These are phyloP conservation scores for Psylliodes chrysocephalus DNA, from an alignment of 2,888 invertebrate genomes.

Conservation along the genomic window DNA sequence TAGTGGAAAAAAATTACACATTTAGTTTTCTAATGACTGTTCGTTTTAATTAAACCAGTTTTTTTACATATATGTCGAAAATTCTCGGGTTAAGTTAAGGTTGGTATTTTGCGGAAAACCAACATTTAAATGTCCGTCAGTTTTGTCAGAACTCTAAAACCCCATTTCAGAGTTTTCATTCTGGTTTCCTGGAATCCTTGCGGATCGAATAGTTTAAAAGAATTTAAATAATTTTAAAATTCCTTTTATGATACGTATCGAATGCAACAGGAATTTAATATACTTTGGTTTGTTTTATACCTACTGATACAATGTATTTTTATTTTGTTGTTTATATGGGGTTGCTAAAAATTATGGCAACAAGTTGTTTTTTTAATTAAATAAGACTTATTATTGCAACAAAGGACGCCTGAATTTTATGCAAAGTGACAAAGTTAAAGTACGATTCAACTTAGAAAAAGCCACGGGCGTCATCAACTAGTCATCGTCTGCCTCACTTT, in stretches of 20 bases:
- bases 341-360: too few species aligned
- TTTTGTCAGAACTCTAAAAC: not conserved
- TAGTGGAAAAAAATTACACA: too few species aligned
- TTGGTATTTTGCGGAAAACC: not conserved
- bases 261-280: conserved; percentile 22
- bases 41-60: conserved; percentile 6
- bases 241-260: conserved; percentile 9
- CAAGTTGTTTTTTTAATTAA: too few species aligned
- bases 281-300: too few species aligned
- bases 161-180: conserved; percentile 12
- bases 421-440: too few species aligned
- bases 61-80: conserved; percentile 13
- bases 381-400: too few species aligned
- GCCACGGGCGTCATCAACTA: too few species aligned
- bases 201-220: conserved; percentile 1
- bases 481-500: too few species aligned
- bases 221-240: conserved; percentile 22
- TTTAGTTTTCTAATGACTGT: not conserved
- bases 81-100: not conserved
- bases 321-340: too few species aligned
- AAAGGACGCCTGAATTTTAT: too few species aligned
- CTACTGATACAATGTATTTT: too few species aligned
- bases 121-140: conserved; percentile 14
- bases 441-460: too few species aligned
- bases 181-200: not conserved